Evolutionary conservation across 2,797 vertebrate genomes (phyloP).

Genomic region (Myotis daubentonii): DNA sequence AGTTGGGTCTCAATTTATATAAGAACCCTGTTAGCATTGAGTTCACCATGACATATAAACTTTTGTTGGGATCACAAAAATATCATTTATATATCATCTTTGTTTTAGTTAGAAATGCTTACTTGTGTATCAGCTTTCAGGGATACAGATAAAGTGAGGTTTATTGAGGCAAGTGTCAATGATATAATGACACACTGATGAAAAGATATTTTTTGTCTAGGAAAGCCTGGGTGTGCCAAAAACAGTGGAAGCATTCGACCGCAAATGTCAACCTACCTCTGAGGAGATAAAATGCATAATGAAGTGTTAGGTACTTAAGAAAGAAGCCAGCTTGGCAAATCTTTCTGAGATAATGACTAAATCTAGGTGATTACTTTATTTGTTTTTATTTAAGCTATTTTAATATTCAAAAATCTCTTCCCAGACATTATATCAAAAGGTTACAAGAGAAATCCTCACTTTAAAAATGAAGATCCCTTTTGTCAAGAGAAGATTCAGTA

Average conservation of each 20-base stretch:
- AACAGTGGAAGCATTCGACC: constrained; percentile 23
- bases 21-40: neutral
- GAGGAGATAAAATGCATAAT: constrained; percentile 53
- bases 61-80: neutral
- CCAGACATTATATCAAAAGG: neutral
- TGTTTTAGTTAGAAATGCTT: neutral
- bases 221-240: neutral
- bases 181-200: neutral
- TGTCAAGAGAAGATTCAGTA: neutral
- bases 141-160: neutral
- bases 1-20: neutral
- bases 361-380: constrained; percentile 27
- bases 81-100: neutral
- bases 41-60: neutral
- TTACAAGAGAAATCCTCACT: neutral
- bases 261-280: constrained; percentile 18
- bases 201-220: constrained; percentile 18
- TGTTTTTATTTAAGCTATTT: constrained; percentile 49
- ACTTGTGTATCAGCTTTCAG: neutral
- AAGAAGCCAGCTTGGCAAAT: neutral
- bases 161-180: neutral
- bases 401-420: constrained; percentile 42
- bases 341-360: constrained; percentile 22
- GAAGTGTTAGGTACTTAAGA: neutral
- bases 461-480: neutral